Conservation (phyloP, 1,140 invertebrate genomes). For the Ceratosolen fusciceps region DNA sequence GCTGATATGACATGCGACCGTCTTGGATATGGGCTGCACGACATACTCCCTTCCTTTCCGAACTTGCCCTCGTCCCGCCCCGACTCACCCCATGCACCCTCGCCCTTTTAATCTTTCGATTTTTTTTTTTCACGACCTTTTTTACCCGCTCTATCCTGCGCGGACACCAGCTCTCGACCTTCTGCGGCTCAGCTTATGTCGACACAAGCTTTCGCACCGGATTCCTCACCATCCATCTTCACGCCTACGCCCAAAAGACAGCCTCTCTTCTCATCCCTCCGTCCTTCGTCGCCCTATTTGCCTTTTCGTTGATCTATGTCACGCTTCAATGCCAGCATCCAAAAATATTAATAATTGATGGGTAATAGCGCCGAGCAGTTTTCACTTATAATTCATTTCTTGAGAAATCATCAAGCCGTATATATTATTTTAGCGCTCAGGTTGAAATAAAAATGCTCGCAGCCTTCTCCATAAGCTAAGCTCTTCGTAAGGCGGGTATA, state of each 20-base stretch:
- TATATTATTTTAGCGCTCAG: too few species aligned
- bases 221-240: too few species aligned
- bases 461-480: not conserved
- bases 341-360: not conserved
- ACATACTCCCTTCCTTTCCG: slow-evolving; percentile 56
- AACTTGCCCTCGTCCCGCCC: slow-evolving; percentile 33
- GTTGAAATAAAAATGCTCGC: slow-evolving; percentile 14
- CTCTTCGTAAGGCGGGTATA: not conserved
- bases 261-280: too few species aligned
- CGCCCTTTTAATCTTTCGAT: not conserved
- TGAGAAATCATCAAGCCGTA: not conserved
- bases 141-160: not conserved
- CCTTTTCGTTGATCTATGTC: too few species aligned
- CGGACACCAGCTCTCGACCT: not conserved
- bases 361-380: not conserved
- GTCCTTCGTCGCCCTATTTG: too few species aligned
- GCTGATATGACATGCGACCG: slow-evolving; percentile 72
- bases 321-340: too few species aligned
- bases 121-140: slow-evolving; percentile 20
- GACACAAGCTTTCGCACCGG: not conserved
- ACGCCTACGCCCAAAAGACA: too few species aligned
- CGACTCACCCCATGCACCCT: not conserved
- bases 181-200: not conserved
- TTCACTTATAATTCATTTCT: slow-evolving; percentile 5
- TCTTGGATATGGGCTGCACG: slow-evolving; percentile 67